phyloP scores from a whole-genome alignment of 2,888 invertebrate species.

The Drosophila algonquin region DNA sequence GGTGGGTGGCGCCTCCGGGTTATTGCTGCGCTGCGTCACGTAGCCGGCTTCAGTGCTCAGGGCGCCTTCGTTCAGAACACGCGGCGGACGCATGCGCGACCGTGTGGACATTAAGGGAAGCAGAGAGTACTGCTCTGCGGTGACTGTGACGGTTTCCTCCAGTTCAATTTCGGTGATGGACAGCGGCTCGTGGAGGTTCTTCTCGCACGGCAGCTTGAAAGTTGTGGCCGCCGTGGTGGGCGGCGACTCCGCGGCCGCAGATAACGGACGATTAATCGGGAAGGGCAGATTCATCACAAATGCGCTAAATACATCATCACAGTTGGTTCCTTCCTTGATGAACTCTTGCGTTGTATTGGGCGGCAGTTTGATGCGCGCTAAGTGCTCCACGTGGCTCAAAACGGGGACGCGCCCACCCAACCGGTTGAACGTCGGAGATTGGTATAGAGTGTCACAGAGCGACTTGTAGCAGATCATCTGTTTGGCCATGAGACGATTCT shows the following conservation, averaged over 20 bases:
- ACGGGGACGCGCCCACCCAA: constrained; percentile 68
- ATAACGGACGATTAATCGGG: constrained; percentile 86
- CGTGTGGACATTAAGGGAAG: constrained; percentile 55
- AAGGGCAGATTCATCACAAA: constrained; percentile 84
- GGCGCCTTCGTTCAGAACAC: constrained; percentile 23
- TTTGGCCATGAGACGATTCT: constrained; percentile 92
- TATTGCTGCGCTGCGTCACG: constrained; percentile 6
- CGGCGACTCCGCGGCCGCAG: constrained; percentile 83
- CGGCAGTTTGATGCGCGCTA: constrained; percentile 76
- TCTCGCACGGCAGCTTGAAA: constrained; percentile 58
- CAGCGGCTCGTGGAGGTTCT: constrained; percentile 84
- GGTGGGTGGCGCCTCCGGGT: constrained; percentile 56
- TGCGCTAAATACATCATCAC: constrained; percentile 90
- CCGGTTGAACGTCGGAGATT: constrained; percentile 87
- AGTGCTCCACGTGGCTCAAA: constrained; percentile 67
- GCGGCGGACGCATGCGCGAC: constrained; percentile 43
- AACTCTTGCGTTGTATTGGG: constrained; percentile 85
- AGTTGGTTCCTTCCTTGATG: constrained; percentile 91
- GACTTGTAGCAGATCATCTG: constrained; percentile 94
- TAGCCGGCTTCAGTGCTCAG: neutral
- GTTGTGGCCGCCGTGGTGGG: constrained; percentile 70
- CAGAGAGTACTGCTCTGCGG: constrained; percentile 52
- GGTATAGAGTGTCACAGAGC: constrained; percentile 92
- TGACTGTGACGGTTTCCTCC: constrained; percentile 54
- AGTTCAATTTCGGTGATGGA: constrained; percentile 52